Conservation (phyloP, 2,797 vertebrate species). For the Onychomys torridus region DNA sequence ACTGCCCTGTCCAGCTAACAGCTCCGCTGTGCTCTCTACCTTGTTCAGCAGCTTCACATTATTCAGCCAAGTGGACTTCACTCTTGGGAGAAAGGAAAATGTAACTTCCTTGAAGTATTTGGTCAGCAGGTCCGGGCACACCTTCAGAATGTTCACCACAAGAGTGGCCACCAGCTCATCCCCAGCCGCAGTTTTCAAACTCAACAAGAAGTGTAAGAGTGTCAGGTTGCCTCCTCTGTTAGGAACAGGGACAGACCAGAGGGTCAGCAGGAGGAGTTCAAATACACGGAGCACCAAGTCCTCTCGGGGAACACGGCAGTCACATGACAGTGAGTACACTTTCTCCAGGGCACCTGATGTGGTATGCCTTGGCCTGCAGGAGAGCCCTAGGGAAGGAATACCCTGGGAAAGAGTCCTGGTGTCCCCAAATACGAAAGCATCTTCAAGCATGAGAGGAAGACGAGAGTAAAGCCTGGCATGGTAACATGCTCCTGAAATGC, state of each 20-base stretch:
- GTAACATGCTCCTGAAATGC: neutral
- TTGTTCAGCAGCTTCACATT: conserved; percentile 94
- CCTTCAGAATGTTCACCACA: conserved; percentile 92
- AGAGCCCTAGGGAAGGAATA: neutral
- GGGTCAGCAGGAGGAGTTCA: neutral
- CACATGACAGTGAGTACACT: accelerated
- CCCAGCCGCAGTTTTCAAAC: conserved; percentile 93
- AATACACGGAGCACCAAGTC: neutral
- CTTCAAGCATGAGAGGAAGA: neutral
- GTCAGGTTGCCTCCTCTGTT: conserved; percentile 93
- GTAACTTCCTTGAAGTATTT: conserved; percentile 95
- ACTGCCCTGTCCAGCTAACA: accelerated
- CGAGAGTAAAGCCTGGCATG: neutral
- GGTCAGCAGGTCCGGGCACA: conserved; percentile 93
- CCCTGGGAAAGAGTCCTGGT: neutral
- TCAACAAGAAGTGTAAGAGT: conserved; percentile 94
- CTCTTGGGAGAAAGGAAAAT: conserved; percentile 93
- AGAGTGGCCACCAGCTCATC: conserved; percentile 94
- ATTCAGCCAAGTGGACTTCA: conserved; percentile 93
- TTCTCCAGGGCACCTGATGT: accelerated
- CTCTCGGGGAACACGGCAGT: neutral
- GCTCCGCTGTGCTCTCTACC: conserved; percentile 84
- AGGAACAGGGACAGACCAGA: neutral
- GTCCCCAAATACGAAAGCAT: neutral
- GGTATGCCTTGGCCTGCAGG: neutral